A percentile compares a stretch with the other conserved stretches of the same genome.
Conservation (phyloP, 2,113 vertebrate species). For the Tiliqua scincoides region DNA sequence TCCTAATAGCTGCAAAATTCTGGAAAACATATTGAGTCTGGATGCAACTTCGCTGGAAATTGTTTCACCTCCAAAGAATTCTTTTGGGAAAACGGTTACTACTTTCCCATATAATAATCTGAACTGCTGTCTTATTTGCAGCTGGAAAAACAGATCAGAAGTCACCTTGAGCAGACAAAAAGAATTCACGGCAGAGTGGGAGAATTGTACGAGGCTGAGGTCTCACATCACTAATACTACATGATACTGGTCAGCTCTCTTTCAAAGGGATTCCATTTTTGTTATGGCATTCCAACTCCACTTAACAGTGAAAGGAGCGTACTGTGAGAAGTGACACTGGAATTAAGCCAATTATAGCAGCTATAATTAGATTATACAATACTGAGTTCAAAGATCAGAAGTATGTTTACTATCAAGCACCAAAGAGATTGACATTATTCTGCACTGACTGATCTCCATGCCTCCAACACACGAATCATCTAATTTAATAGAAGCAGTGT, state of each 20-base stretch:
- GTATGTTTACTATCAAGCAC: constrained; percentile 69
- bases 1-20: not conserved
- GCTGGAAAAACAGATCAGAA: accelerated
- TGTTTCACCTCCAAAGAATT: accelerated
- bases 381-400: constrained; percentile 69
- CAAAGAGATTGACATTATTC: constrained; percentile 68
- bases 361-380: constrained; percentile 72
- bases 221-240: not conserved
- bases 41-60: accelerated
- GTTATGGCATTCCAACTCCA: constrained; percentile 35
- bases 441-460: not conserved
- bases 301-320: constrained; percentile 34
- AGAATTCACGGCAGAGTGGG: not conserved
- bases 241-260: not conserved
- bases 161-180: not conserved
- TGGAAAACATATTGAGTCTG: not conserved
- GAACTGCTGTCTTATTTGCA: not conserved
- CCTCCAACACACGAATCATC: not conserved
- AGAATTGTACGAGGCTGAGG: not conserved
- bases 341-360: constrained; percentile 49
- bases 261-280: constrained; percentile 36
- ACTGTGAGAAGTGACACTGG: constrained; percentile 33
- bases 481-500: not conserved
- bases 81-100: not conserved
- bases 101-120: accelerated